Evolutionary conservation across 2,113 vertebrate species (phyloP).

Genomic region (Eudyptes chrysolophus): DNA sequence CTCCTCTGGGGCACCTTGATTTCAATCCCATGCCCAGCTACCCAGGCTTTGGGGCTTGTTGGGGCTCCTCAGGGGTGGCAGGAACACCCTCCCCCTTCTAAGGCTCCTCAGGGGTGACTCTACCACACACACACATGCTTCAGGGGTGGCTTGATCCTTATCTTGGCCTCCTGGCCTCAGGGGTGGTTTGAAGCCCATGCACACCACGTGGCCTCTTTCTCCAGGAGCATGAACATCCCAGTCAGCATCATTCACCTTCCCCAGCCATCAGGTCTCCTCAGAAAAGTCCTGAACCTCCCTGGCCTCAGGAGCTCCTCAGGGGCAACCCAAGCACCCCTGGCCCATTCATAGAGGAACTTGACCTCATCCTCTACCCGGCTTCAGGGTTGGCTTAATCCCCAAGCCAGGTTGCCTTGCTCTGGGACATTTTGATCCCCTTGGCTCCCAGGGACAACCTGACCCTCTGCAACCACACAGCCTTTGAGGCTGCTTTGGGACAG

Average conservation of each 20-base stretch:
- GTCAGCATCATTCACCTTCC: background rate
- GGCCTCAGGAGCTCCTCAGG: background rate
- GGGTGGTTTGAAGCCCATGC: background rate
- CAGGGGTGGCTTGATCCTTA: background rate
- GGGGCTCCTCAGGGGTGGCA: rapidly evolving
- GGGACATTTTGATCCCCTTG: background rate
- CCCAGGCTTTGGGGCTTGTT: background rate
- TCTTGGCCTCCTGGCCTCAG: background rate
- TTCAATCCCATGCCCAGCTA: background rate
- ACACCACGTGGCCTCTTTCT: background rate
- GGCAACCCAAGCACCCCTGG: background rate
- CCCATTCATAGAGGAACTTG: background rate
- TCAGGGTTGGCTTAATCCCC: background rate
- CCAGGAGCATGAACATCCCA: background rate
- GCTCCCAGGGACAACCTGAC: background rate
- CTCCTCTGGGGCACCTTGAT: background rate
- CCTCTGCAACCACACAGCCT: background rate
- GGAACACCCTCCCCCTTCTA: background rate
- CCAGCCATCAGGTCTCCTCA: background rate
- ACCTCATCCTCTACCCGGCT: background rate
- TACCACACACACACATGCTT: rapidly evolving
- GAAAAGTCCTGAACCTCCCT: background rate
- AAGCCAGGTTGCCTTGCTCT: background rate
- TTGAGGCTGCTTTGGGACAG: background rate
- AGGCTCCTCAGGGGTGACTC: background rate